Percentiles rank a stretch among this genome's conserved stretches.
phyloP scores from a whole-genome alignment of 2,888 invertebrate species.

The Hydriomena furcata region DNA sequence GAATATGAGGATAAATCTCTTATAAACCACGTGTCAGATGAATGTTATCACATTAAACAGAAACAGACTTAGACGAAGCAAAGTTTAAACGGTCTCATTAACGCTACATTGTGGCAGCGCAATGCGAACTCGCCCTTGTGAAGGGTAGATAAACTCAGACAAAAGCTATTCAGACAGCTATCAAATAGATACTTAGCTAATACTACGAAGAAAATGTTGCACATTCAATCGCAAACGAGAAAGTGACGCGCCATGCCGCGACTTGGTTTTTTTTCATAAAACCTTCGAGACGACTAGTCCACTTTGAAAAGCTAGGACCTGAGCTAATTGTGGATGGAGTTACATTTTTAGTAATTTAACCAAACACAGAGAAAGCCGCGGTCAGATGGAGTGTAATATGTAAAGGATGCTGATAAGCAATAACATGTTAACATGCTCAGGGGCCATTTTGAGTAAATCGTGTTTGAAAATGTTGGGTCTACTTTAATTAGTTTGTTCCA shows the following conservation, averaged over 20 bases:
- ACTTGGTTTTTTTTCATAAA: not conserved
- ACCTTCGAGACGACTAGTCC: too few species aligned
- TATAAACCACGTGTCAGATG: not conserved
- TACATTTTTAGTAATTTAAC: too few species aligned
- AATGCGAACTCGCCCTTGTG: conserved; percentile 31
- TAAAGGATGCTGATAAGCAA: too few species aligned
- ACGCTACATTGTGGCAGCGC: conserved; percentile 32
- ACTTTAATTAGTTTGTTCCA: too few species aligned
- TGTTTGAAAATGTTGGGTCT: too few species aligned
- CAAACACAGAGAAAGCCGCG: too few species aligned
- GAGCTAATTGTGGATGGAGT: too few species aligned
- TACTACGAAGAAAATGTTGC: not conserved
- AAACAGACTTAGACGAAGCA: conserved; percentile 24
- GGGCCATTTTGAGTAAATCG: too few species aligned
- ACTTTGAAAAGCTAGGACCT: too few species aligned
- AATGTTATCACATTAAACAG: conserved; percentile 32
- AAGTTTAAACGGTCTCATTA: conserved; percentile 36
- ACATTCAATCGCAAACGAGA: not conserved
- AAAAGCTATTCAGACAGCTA: conserved; percentile 21
- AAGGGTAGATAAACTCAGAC: conserved; percentile 28
- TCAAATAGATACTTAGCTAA: conserved; percentile 9
- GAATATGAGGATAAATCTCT: too few species aligned
- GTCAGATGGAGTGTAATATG: too few species aligned
- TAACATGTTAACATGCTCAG: too few species aligned
- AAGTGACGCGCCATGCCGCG: not conserved